These are phyloP conservation scores for Delia radicum DNA, from an alignment of 1,140 invertebrate genomes.

Conservation along the genomic window DNA sequence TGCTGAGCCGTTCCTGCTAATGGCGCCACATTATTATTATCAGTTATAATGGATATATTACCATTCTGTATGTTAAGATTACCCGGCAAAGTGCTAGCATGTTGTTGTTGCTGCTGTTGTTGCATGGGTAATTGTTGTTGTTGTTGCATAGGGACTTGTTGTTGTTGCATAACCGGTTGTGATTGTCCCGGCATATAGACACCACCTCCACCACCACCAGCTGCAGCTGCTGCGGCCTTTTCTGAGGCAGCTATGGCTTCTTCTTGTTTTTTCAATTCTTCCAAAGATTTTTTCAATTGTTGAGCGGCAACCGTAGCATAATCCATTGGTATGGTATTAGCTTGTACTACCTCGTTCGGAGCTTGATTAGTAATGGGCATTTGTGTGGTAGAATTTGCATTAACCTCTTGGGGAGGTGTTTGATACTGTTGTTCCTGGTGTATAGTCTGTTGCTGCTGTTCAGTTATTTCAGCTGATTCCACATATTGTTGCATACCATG, in stretches of 20 bases:
- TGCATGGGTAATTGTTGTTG: conserved; percentile 24
- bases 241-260: conserved; percentile 38
- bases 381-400: conserved; percentile 44
- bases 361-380: conserved; percentile 25
- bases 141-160: conserved; percentile 27
- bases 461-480: background rate
- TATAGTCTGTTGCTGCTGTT: conserved; percentile 34
- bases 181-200: conserved; percentile 27
- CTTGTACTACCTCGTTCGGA: conserved; percentile 28
- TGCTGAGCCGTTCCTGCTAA: too few species aligned
- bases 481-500: conserved; percentile 50
- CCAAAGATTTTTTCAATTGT: conserved; percentile 46
- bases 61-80: conserved; percentile 56
- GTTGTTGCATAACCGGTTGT: conserved; percentile 21
- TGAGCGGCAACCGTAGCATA: conserved; percentile 50
- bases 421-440: conserved; percentile 26
- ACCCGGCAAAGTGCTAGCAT: conserved; percentile 57
- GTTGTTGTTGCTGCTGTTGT: conserved; percentile 49
- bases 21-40: conserved; percentile 29
- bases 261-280: conserved; percentile 48
- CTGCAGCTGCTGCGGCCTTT: conserved; percentile 28
- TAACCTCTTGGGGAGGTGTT: conserved; percentile 36
- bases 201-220: background rate
- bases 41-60: conserved; percentile 27
- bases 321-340: conserved; percentile 42